Evolutionary conservation across 37 sponge, comb jelly and placozoan genomes (phyloP), one percentile per base, ranked within the genome.

Genomic region (Crambe crambe): DNA sequence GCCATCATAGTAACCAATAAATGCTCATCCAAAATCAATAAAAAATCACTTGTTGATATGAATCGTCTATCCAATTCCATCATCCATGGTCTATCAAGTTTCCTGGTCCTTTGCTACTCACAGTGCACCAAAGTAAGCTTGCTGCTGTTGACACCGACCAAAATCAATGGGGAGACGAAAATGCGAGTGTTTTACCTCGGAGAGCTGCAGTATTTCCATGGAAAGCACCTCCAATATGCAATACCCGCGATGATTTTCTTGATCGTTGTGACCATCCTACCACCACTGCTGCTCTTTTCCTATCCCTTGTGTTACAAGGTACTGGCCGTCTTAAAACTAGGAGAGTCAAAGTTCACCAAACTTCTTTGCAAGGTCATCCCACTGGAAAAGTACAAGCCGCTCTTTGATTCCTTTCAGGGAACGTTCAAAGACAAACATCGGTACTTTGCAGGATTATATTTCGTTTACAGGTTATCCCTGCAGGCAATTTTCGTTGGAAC

Each of bases 381-480:
- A 27, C 51, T 73, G 2, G 66, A 77, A 63, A 29, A 35, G 37
- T 15, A 60, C 47, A 63, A 77, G 29, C 62, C 78, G 41, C 35
- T 61, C 43, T 36, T 39, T 58, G 80, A 86, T 34, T 61, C 73
- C 0, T 86, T 86, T 42, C 79, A 79, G 51, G 37, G 76, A 35
- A 42, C 39, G 31, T 78, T 78, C 68, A 64, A 78, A 44, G 79
- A 78, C 56, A 43, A 68, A 42, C 40, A 41, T 22, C 79, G 79
- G 3, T 66, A 64, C 37, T 54, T 68, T 44, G 79, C 79, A 6
- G 79, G 79, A 42, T 29, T 78, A 25, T 68, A 78, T 42, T 78
- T 68, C 68, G 35, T 78, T 26, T 78, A 78, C 54, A 41, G 79
- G 34, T n/a, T 62, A 10, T 17, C 32, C 27, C 23, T 66, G 21